A percentile compares a stretch with the other conserved stretches of the same genome.
Evolutionary conservation across 2,797 vertebrate genomes (phyloP).

Genomic region (Gorsachius magnificus): DNA sequence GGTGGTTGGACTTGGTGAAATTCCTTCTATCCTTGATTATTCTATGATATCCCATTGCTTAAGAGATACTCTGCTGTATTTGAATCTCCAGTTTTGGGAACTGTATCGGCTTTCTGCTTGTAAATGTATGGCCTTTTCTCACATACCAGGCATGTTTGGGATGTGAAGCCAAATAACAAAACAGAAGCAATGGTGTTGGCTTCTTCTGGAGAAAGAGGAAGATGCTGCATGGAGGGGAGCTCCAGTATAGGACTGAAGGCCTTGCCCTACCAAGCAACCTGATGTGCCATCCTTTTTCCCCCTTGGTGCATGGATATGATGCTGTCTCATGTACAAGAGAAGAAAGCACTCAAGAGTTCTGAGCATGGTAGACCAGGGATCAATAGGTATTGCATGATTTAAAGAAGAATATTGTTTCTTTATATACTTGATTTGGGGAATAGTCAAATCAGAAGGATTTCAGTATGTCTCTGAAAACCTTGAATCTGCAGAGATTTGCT

Average conservation of each 20-base stretch:
- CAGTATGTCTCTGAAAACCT: background rate
- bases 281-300: background rate
- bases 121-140: background rate
- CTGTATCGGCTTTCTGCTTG: background rate
- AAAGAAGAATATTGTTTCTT: background rate
- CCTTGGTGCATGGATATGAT: fast-evolving
- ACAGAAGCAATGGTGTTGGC: background rate
- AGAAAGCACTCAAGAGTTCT: background rate
- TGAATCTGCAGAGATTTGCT: background rate
- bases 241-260: background rate
- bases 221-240: background rate
- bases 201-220: background rate
- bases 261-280: background rate
- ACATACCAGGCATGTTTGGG: too few relatives aligned
- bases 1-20: background rate
- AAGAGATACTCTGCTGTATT: background rate
- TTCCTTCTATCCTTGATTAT: background rate
- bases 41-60: background rate
- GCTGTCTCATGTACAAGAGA: background rate
- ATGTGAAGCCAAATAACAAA: background rate
- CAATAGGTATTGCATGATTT: background rate
- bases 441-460: background rate
- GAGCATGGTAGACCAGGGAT: background rate
- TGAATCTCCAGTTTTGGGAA: background rate
- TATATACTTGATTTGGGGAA: background rate